These are phyloP conservation scores for Echinops telfairi DNA, from an alignment of 2,113 vertebrate species.

Conservation along the genomic window DNA sequence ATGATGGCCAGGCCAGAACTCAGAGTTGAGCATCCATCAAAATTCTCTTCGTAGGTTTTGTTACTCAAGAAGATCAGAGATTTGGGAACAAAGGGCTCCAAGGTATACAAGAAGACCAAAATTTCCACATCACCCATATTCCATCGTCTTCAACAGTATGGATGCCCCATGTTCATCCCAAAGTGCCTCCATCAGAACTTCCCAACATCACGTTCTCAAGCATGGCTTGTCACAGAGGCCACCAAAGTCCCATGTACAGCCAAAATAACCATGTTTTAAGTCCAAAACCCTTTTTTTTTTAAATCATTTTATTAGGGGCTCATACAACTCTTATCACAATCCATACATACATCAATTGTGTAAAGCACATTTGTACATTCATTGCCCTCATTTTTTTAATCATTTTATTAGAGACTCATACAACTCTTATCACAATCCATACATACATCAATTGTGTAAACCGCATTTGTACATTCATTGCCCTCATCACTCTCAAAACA, in stretches of 20 bases:
- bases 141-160: too few relatives aligned
- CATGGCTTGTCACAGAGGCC: neutral
- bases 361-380: too few relatives aligned
- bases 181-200: neutral
- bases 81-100: neutral
- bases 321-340: too few relatives aligned
- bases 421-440: too few relatives aligned
- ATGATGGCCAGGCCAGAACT: neutral
- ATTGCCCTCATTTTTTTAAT: too few relatives aligned
- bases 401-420: too few relatives aligned
- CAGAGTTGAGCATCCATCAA: neutral
- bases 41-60: neutral
- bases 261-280: neutral
- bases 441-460: too few relatives aligned
- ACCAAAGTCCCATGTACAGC: neutral
- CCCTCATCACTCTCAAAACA: too few relatives aligned
- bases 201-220: neutral
- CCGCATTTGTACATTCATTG: too few relatives aligned
- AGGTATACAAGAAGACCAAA: neutral
- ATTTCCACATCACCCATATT: neutral
- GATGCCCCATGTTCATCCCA: neutral
- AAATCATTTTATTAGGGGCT: too few relatives aligned
- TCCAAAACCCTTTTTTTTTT: neutral
- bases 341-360: too few relatives aligned
- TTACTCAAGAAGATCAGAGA: constrained; percentile 24